Percentiles rank a stretch among this genome's conserved stretches.
phyloP scores from a whole-genome alignment of 2,113 vertebrate species.

The Amazona guildingii region DNA sequence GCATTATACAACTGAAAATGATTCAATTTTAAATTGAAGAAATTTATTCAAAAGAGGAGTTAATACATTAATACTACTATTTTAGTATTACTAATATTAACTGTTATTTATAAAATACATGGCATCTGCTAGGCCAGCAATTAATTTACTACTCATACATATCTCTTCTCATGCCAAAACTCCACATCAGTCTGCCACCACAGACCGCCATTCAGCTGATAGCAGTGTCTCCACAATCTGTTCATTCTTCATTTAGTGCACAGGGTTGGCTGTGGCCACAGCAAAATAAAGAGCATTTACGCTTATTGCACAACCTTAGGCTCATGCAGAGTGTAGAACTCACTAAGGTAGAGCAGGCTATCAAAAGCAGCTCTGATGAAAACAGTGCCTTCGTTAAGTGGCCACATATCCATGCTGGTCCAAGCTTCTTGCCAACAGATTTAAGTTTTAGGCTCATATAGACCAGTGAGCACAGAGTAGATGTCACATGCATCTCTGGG shows the following conservation, averaged over 20 bases:
- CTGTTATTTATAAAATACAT: neutral
- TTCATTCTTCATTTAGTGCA: neutral
- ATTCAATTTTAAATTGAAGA: neutral
- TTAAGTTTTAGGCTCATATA: neutral
- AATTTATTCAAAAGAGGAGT: neutral
- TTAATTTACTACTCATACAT: neutral
- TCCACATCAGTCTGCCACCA: neutral
- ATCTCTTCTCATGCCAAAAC: neutral
- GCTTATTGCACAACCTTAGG: neutral
- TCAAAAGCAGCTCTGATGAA: neutral
- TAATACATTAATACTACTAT: neutral
- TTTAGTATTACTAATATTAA: neutral
- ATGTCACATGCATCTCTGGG: neutral
- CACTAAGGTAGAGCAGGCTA: neutral
- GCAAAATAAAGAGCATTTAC: neutral
- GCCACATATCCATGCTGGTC: no score
- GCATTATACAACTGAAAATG: neutral
- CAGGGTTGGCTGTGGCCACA: neutral
- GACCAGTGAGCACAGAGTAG: neutral
- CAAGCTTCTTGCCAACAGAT: neutral
- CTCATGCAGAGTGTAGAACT: neutral
- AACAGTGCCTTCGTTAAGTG: neutral
- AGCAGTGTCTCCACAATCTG: neutral
- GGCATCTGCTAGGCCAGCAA: neutral
- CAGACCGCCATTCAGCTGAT: neutral